Percentiles rank a stretch among this genome's conserved stretches.
Evolutionary conservation across 2,797 vertebrate genomes (phyloP).

Genomic region (Cyprinodon diabolis): DNA sequence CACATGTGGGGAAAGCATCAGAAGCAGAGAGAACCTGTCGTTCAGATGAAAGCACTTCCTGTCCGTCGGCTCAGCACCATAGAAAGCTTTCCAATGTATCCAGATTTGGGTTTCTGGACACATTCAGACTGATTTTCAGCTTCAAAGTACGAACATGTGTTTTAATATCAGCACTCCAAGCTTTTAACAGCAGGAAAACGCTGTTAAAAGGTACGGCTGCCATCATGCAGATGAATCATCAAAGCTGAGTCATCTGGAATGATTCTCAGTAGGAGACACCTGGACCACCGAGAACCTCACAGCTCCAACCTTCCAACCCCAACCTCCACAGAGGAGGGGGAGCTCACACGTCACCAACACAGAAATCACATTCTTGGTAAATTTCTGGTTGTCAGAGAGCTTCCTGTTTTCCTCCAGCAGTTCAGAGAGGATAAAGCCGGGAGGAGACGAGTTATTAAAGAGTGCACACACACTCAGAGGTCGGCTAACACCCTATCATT

Average conservation of each 20-base stretch:
- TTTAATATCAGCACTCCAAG: neutral
- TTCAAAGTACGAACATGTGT: neutral
- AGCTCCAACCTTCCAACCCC: no score
- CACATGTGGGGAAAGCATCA: no score
- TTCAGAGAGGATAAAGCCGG: slow-evolving; percentile 16
- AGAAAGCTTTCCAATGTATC: no score
- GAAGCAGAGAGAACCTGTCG: no score
- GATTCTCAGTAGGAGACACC: neutral
- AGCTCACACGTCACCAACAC: neutral
- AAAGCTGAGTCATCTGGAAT: neutral
- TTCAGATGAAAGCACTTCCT: no score
- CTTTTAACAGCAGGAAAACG: neutral
- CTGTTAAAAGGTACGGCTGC: neutral
- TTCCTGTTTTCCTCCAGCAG: slow-evolving; percentile 1
- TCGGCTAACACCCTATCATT: slow-evolving; percentile 57
- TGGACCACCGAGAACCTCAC: no score
- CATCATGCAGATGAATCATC: neutral
- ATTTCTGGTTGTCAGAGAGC: neutral
- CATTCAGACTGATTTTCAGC: neutral
- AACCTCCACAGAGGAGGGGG: neutral
- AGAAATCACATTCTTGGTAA: neutral
- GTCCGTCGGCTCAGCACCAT: no score
- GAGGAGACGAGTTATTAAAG: slow-evolving; percentile 48
- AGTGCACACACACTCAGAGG: slow-evolving; percentile 22
- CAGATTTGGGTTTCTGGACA: neutral